phyloP scores from a whole-genome alignment of 2,113 vertebrate genomes.

The Pseudonaja textilis region DNA sequence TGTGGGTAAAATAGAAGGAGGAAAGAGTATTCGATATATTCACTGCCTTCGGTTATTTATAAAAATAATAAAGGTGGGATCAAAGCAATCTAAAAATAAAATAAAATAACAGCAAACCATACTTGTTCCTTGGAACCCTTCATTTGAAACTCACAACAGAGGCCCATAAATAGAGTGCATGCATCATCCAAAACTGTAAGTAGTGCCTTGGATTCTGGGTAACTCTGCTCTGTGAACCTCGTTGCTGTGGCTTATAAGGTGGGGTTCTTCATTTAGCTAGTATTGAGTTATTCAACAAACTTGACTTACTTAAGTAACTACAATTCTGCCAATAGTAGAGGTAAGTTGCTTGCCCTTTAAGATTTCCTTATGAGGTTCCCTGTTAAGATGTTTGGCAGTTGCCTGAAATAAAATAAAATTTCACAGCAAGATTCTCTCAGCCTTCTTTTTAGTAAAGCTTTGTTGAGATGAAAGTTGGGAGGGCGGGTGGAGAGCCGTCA shows the following conservation, averaged over 20 bases:
- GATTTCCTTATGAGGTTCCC: neutral
- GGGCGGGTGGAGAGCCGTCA: neutral
- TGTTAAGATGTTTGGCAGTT: neutral
- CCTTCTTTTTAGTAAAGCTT: neutral
- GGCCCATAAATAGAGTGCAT: neutral
- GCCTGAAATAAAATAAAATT: neutral
- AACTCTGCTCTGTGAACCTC: neutral
- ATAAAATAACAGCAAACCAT: neutral
- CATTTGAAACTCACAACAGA: neutral
- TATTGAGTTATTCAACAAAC: neutral
- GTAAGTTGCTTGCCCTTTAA: neutral
- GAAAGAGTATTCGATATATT: neutral
- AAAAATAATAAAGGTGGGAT: neutral
- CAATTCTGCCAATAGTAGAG: neutral
- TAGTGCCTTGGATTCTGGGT: neutral
- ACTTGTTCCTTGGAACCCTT: neutral
- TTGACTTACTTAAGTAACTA: neutral
- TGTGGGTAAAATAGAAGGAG: neutral
- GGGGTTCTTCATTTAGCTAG: neutral
- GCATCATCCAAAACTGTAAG: neutral
- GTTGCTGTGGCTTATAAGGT: neutral
- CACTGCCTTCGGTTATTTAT: neutral
- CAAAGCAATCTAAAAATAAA: neutral
- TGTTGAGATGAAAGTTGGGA: neutral
- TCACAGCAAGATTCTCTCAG: neutral